Percentiles rank a stretch among this genome's conserved stretches.
phyloP scores from a whole-genome alignment of 2,113 vertebrate species.

The Hippocampus guttulatus region DNA sequence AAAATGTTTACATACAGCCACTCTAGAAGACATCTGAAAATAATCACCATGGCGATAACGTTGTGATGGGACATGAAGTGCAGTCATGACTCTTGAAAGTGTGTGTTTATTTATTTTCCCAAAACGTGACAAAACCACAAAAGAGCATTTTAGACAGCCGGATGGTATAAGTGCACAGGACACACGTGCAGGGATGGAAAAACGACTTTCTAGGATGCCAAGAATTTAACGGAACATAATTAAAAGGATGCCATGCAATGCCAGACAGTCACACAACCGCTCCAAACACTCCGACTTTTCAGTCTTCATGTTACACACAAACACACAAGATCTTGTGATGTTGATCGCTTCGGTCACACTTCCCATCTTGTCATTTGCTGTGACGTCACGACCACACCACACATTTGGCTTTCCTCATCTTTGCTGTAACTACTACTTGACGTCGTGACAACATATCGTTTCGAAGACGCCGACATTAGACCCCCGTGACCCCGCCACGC shows the following conservation, averaged over 20 bases:
- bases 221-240: neutral
- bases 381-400: neutral
- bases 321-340: neutral
- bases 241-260: no score
- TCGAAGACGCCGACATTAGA: neutral
- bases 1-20: neutral
- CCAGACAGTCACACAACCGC: neutral
- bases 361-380: slow-evolving; percentile 2
- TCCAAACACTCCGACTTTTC: neutral
- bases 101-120: neutral
- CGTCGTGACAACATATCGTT: neutral
- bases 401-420: neutral
- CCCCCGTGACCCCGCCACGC: neutral
- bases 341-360: slow-evolving; percentile 3
- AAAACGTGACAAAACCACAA: neutral
- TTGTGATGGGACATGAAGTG: neutral
- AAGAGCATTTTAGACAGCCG: slow-evolving; percentile 1
- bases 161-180: neutral
- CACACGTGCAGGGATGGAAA: neutral
- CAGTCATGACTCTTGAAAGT: neutral
- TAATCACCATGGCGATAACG: neutral
- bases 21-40: neutral
- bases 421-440: neutral
- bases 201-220: neutral
- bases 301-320: neutral